Conservation (phyloP, 2,888 invertebrate genomes). For the Tiliacea citrago region DNA sequence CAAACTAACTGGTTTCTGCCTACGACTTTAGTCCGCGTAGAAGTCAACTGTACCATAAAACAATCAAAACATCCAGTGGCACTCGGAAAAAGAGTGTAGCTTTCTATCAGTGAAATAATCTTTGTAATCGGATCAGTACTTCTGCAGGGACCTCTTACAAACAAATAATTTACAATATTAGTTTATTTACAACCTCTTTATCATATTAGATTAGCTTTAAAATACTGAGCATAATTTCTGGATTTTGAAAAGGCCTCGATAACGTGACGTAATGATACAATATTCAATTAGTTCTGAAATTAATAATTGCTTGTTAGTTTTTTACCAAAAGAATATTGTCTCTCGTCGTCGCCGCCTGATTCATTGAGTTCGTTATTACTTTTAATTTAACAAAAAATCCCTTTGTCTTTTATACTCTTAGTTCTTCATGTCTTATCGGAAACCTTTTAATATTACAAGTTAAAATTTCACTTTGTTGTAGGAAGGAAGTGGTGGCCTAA, state of each 20-base stretch:
- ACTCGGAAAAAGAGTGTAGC: background rate
- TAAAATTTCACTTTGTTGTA: constrained; percentile 28
- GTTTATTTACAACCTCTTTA: too few relatives aligned
- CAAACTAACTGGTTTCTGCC: background rate
- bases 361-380: constrained; percentile 18
- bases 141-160: too few relatives aligned
- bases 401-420: constrained; percentile 29
- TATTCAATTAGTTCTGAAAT: constrained; percentile 22
- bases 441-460: constrained; percentile 51
- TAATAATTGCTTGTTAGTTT: background rate
- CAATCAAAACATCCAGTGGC: background rate
- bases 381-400: constrained; percentile 32
- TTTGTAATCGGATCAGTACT: background rate
- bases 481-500: constrained; percentile 46
- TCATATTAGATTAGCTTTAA: background rate
- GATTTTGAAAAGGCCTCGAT: background rate
- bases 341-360: background rate
- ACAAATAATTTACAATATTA: background rate
- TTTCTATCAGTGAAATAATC: background rate
- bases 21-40: background rate
- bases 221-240: background rate
- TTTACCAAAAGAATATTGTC: constrained; percentile 7
- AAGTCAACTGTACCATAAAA: background rate
- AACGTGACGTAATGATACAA: background rate
- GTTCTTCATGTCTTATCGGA: constrained; percentile 40